Conservation (phyloP, 2,113 vertebrate species). For the Dermatemys mawii region DNA sequence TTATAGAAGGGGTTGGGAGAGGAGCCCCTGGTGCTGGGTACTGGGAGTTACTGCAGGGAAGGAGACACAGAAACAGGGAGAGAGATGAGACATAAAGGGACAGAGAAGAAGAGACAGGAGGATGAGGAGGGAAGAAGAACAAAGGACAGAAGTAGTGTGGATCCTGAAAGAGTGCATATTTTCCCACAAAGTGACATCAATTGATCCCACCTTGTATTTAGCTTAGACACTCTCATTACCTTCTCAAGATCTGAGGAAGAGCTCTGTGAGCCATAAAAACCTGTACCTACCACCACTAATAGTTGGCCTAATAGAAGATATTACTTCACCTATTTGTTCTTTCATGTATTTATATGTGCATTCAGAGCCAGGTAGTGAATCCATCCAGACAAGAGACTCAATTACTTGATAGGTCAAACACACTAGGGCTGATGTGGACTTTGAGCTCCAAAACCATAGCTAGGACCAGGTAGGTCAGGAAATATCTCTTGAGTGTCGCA, state of each 20-base stretch:
- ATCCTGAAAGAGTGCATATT: not conserved
- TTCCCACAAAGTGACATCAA: not conserved
- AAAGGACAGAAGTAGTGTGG: not conserved
- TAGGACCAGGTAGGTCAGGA: not conserved
- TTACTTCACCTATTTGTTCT: not conserved
- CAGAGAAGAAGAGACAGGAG: accelerated
- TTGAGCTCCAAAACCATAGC: not conserved
- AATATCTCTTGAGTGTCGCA: not conserved
- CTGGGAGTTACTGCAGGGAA: not conserved
- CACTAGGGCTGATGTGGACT: not conserved
- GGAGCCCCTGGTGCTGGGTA: not conserved
- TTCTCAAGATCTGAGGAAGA: no score
- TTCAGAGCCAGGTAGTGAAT: not conserved
- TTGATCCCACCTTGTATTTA: no score
- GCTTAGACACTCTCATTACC: no score
- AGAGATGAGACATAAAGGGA: not conserved
- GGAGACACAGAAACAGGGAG: not conserved
- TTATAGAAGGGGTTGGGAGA: not conserved
- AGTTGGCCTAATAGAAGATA: not conserved
- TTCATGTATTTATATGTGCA: not conserved
- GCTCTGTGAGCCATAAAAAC: not conserved
- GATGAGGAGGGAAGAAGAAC: not conserved
- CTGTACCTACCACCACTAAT: not conserved
- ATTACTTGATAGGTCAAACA: not conserved
- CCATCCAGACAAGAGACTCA: not conserved